Evolutionary conservation across 2,797 vertebrate species (phyloP), one percentile per base, ranked within the genome.

Genomic region (Sandelia bainsii): DNA sequence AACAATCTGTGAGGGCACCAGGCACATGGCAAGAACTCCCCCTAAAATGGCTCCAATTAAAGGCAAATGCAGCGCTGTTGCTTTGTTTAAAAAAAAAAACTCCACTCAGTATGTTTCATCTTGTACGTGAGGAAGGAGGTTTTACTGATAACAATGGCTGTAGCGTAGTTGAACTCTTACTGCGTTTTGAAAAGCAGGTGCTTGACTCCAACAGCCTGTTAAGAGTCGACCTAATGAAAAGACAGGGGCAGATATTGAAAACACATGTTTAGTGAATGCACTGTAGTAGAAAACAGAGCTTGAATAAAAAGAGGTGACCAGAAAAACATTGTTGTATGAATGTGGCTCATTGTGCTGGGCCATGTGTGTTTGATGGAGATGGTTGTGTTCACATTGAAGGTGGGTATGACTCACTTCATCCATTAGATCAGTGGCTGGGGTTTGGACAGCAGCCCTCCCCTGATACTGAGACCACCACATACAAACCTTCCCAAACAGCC

Each of bases 331-430:
- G 73, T 63, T 76, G 53, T 67, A 77, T 88, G 85, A 90, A 87
- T 89, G 83, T 70, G 71, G 74, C 75, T 90, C 84, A 84, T 91
- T 92, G 88, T 90, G 86, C 69, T 79, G 82, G 84, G 56, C 80
- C 87, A 87, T 87, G 87, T 91, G 84, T 80, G 79, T 91, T 90
- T 79, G 88, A 90, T 90, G 81, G 90, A 92, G 91, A 91, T 67
- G 85, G 61, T 70, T 89, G 75, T 62, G 79, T 85, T 92, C 85
- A 57, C 75, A 85, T 73, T 64, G 88, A 91, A 88, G 85, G 90
- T 92, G 88, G 90, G 90, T 91, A 92, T 94, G 94, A 94, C 92
- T 95, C 94, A 95, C 89, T 91, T 88, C 82, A 86, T 82, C 93
- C 92, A 94, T 94, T 92, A 88, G 91, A 93, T 92, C 89, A 92